Evolutionary conservation across 1,140 invertebrate genomes (phyloP).

Genomic region (Episyrphus balteatus): DNA sequence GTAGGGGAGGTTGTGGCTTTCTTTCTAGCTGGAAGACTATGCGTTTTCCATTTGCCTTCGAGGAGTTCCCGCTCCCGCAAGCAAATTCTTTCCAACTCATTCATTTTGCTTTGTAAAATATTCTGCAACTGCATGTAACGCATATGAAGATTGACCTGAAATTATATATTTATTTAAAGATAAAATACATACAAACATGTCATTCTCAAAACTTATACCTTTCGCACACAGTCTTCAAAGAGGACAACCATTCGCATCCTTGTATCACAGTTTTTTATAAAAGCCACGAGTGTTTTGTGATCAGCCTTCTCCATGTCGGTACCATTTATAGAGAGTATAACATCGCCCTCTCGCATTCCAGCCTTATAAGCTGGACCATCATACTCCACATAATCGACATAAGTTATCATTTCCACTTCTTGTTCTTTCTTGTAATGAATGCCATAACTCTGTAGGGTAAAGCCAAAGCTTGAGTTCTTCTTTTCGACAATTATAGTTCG

Average conservation of each 20-base stretch:
- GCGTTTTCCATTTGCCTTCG: constrained; percentile 77
- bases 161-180: constrained; percentile 4
- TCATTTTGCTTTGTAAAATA: constrained; percentile 72
- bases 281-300: constrained; percentile 80
- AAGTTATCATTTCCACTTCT: constrained; percentile 80
- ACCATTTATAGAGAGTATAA: constrained; percentile 90
- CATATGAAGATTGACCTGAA: constrained; percentile 74
- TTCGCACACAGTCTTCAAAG: constrained; percentile 89
- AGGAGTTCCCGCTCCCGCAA: constrained; percentile 71
- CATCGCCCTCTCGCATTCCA: constrained; percentile 88
- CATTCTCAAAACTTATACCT: constrained; percentile 40
- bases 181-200: neutral
- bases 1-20: constrained; percentile 49
- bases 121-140: constrained; percentile 80
- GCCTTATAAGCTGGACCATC: constrained; percentile 80
- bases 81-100: constrained; percentile 72
- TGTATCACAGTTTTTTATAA: constrained; percentile 80
- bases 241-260: constrained; percentile 89
- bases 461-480: constrained; percentile 83
- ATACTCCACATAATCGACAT: constrained; percentile 90
- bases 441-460: constrained; percentile 89
- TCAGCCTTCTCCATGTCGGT: constrained; percentile 83
- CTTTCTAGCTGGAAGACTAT: constrained; percentile 70
- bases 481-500: constrained; percentile 87
- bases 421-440: constrained; percentile 85